Conservation (phyloP, 2,797 vertebrate species). For the Chrysocyon brachyurus region DNA sequence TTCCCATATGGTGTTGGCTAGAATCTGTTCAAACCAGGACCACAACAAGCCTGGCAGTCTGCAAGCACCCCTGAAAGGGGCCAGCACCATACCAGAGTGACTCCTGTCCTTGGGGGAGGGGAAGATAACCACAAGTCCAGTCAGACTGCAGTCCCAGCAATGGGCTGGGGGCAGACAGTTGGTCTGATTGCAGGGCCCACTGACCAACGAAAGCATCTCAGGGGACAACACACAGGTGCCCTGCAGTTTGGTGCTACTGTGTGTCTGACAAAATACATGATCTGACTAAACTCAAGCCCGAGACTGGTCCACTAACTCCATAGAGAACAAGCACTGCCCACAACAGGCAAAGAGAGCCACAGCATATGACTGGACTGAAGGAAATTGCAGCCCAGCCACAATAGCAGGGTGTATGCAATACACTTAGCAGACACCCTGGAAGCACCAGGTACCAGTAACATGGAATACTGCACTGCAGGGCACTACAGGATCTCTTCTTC, state of each 20-base stretch:
- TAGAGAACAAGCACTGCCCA: not conserved
- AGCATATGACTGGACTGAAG: not conserved
- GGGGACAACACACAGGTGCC: not conserved
- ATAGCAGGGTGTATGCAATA: not conserved
- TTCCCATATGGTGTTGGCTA: not conserved
- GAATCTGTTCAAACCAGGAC: not conserved
- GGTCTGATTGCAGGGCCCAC: not conserved
- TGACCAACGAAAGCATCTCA: not conserved
- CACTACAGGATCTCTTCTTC: not conserved
- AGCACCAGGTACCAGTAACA: not conserved
- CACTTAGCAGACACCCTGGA: not conserved
- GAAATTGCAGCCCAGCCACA: not conserved
- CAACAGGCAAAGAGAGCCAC: not conserved
- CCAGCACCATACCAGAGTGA: not conserved
- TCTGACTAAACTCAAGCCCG: not conserved
- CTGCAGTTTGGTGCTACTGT: not conserved
- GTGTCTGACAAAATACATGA: not conserved
- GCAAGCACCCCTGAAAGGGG: not conserved
- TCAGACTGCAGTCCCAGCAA: not conserved
- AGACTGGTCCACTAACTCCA: not conserved
- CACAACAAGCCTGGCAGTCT: not conserved
- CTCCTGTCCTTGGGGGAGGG: not conserved
- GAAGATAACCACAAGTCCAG: not conserved
- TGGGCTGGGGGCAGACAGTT: not conserved
- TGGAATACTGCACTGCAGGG: not conserved